phyloP scores from a whole-genome alignment of 2,888 invertebrate species.

The Gymnosoma rotundatum region DNA sequence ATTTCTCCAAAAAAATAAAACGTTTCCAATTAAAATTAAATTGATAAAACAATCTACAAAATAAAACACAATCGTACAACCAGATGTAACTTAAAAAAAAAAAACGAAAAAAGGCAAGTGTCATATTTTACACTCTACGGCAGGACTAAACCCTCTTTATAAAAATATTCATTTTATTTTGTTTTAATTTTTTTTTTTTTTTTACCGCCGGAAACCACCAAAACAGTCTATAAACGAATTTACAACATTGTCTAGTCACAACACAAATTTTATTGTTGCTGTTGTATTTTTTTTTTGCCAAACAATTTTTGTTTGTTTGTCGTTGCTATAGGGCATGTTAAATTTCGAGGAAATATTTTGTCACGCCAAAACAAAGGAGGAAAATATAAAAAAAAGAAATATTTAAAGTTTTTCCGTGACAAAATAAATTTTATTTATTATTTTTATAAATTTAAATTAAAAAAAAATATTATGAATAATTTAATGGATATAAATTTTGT shows the following conservation, averaged over 20 bases:
- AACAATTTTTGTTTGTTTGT: slow-evolving; percentile 18
- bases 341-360: slow-evolving; percentile 45
- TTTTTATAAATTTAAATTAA: too few species aligned
- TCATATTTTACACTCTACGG: slow-evolving; percentile 52
- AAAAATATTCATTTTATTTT: slow-evolving; percentile 1
- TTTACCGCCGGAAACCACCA: slow-evolving; percentile 61
- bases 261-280: slow-evolving; percentile 48
- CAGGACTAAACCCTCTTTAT: slow-evolving; percentile 4
- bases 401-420: too few species aligned
- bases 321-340: slow-evolving; percentile 29
- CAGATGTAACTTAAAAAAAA: slow-evolving; percentile 10
- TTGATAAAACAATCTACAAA: slow-evolving; percentile 4
- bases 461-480: too few species aligned
- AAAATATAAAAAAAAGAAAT: background rate
- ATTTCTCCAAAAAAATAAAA: background rate
- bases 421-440: background rate
- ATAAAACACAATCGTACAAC: slow-evolving; percentile 10
- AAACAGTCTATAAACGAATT: slow-evolving; percentile 58
- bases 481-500: too few species aligned
- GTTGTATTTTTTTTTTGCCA: slow-evolving; percentile 3
- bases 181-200: slow-evolving; percentile 12
- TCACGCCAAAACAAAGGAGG: background rate
- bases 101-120: slow-evolving; percentile 45
- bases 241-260: slow-evolving; percentile 61
- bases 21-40: background rate